Base-by-base conservation (phyloP, 2,113 vertebrate species). In the Cavia porcellus region DNA sequence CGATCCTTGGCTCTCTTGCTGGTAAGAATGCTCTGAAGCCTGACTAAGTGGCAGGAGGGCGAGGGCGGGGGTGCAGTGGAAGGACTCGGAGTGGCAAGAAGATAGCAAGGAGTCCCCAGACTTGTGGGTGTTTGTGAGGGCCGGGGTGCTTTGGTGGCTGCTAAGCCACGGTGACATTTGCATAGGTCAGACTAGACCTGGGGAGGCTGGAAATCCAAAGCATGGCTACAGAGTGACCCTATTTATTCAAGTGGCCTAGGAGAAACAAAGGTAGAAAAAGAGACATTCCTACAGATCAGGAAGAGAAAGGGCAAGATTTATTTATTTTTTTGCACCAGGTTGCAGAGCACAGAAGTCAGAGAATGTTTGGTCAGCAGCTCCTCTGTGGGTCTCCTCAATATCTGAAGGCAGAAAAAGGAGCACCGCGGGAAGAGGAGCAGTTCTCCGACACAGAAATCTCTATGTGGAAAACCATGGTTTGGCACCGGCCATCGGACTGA, bases 61-160 rank as follows among this genome's bases (percentile, higher is more conserved):
- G 17, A 10, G 4, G 42, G n/a, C 28, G 4, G 52, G 32, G 9
- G 13, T 0, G 1, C 55, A 4, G 11, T 0, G 52, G 55, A 19
- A 15, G 5, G 25, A 17, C 1, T 0, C 22, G 0, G 25, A 6
- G 19, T 4, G 55, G 77, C 12, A 61, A 17, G 7, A 8, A 5
- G 35, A 80, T 2, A 20, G 35, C 0, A 2, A 42, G 28, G 2
- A 59, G 64, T 30, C 0, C 30, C 50, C 62, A 42, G 28, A 72
- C 22, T 13, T 32, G 50, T 42, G n/a, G n/a, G 13, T 57, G 5
- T 45, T 32, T 81, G 35, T 45, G 12, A 35, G 38, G n/a, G 55
- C 68, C 5, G 38, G 52, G 38, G 9, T 38, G 57, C 28, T 32
- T 0, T 0, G 45, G 32, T 35, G 20, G 47, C 22, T 50, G 20